phyloP scores from a whole-genome alignment of 2,113 vertebrate genomes.

The Panurus biarmicus region DNA sequence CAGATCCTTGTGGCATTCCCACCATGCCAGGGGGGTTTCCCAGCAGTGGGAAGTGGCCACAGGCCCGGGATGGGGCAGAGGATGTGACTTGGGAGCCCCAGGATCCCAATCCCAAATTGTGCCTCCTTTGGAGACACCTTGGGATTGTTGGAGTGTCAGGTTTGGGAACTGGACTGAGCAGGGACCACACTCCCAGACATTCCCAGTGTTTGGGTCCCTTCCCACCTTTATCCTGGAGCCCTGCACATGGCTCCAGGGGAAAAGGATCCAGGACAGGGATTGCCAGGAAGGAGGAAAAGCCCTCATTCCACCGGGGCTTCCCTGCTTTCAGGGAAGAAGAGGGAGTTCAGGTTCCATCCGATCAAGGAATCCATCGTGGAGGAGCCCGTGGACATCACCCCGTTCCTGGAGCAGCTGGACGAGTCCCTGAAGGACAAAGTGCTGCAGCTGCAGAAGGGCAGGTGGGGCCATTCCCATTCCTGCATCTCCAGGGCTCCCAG shows the following conservation, averaged over 20 bases:
- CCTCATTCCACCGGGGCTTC: background rate
- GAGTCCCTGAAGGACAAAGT: conserved; percentile 92
- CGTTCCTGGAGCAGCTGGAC: conserved; percentile 90
- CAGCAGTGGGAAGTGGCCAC: background rate
- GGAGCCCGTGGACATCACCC: conserved; percentile 91
- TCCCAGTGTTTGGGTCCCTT: rapidly evolving
- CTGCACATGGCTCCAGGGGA: rapidly evolving
- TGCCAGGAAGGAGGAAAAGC: background rate
- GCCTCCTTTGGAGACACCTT: background rate
- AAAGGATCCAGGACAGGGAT: background rate
- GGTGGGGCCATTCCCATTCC: conserved; percentile 55
- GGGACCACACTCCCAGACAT: rapidly evolving
- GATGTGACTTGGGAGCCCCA: background rate
- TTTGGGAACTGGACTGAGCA: background rate
- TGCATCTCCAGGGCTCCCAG: background rate
- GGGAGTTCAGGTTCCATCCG: conserved; percentile 92
- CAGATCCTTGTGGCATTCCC: background rate
- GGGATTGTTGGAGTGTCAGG: background rate
- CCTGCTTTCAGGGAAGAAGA: conserved; percentile 81
- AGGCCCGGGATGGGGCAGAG: background rate
- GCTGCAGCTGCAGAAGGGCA: conserved; percentile 89
- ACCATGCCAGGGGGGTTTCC: rapidly evolving
- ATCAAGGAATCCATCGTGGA: conserved; percentile 90
- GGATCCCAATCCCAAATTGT: background rate
- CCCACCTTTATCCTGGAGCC: background rate